Evolutionary conservation across 2,113 vertebrate genomes (phyloP).

Genomic region (Mobula hypostoma): DNA sequence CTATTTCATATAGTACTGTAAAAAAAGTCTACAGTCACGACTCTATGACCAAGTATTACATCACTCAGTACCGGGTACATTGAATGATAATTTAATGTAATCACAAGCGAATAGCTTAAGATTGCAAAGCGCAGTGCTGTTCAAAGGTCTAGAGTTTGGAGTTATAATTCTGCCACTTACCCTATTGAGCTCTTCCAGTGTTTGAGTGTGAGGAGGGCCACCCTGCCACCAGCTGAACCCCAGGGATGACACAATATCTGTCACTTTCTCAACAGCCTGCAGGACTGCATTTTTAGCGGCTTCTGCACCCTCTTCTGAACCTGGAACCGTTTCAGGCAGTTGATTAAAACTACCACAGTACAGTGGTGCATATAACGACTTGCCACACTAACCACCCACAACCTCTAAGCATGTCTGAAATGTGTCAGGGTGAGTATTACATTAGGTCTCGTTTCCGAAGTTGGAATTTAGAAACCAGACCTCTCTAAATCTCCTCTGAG

Average conservation of each 20-base stretch:
- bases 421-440: background rate
- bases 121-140: background rate
- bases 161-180: constrained; percentile 45
- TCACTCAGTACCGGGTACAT: background rate
- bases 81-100: background rate
- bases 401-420: background rate
- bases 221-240: constrained; percentile 82
- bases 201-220: constrained; percentile 67
- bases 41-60: background rate
- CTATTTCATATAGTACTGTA: background rate
- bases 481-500: background rate
- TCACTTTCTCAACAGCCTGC: constrained; percentile 60
- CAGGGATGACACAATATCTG: constrained; percentile 67
- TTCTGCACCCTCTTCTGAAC: constrained; percentile 64
- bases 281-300: constrained; percentile 55
- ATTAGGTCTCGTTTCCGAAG: background rate
- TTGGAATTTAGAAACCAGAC: background rate
- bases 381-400: background rate
- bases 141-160: background rate
- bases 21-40: background rate
- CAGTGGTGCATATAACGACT: background rate
- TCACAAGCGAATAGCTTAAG: background rate
- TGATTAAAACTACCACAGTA: background rate
- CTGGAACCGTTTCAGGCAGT: constrained; percentile 42
- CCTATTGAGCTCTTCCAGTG: constrained; percentile 64